These are phyloP conservation scores for Microcebus griseorufus DNA, from an alignment of 2,113 vertebrate species.

Conservation along the genomic window DNA sequence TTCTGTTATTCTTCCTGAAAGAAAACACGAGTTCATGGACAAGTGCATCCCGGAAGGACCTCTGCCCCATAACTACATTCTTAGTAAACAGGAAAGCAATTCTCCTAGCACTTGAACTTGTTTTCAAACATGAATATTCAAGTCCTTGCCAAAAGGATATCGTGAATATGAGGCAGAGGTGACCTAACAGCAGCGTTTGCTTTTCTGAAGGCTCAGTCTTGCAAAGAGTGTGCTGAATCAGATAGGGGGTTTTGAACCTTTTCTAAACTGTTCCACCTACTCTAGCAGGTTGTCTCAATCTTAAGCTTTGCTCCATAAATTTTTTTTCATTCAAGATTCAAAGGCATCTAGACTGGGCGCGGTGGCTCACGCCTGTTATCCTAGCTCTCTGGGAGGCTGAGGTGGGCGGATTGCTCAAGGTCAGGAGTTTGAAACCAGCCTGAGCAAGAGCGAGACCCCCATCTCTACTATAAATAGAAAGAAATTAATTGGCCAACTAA, in stretches of 20 bases:
- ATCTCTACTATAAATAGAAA: too few species aligned
- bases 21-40: not conserved
- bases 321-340: not conserved
- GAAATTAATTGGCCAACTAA: too few species aligned
- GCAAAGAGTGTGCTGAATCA: not conserved
- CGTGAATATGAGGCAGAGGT: not conserved
- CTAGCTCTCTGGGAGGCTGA: too few species aligned
- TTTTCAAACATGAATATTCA: constrained; percentile 52
- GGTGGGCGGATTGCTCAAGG: too few species aligned
- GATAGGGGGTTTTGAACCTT: not conserved
- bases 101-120: constrained; percentile 26
- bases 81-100: constrained; percentile 33
- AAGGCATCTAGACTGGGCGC: not conserved
- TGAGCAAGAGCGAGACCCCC: too few species aligned
- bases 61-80: not conserved
- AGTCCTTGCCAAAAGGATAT: not conserved
- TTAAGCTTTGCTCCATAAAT: not conserved
- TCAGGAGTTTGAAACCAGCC: too few species aligned
- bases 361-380: too few species aligned
- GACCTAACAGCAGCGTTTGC: not conserved
- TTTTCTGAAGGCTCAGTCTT: not conserved
- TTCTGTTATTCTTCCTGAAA: not conserved
- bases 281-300: not conserved
- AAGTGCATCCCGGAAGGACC: not conserved
- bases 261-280: not conserved